phyloP scores from a whole-genome alignment of 2,888 invertebrate species.

The Drosophila demipolita region DNA sequence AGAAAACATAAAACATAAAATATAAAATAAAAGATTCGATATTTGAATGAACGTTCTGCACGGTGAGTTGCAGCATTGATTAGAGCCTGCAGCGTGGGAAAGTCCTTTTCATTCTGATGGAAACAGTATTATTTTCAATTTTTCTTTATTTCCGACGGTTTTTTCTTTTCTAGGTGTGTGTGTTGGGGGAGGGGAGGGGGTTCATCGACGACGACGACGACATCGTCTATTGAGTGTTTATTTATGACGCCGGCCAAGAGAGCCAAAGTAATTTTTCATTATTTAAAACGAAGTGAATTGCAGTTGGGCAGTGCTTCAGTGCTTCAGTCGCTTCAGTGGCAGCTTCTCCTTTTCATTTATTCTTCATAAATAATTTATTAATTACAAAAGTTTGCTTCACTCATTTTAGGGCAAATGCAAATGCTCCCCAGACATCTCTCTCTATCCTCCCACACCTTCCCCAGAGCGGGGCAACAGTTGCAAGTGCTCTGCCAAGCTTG shows the following conservation, averaged over 20 bases:
- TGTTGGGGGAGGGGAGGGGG: too few relatives aligned
- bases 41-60: constrained; percentile 46
- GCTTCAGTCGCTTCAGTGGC: constrained; percentile 16
- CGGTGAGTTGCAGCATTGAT: constrained; percentile 46
- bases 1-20: background rate
- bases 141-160: constrained; percentile 1
- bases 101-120: constrained; percentile 17
- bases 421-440: constrained; percentile 37
- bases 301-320: constrained; percentile 45
- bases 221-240: constrained; percentile 65
- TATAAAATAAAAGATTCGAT: background rate
- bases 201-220: too few relatives aligned
- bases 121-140: constrained; percentile 7
- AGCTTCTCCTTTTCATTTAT: constrained; percentile 69
- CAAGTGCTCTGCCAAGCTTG: constrained; percentile 51
- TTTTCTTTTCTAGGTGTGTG: background rate
- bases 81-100: constrained; percentile 36
- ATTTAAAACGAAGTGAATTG: constrained; percentile 77
- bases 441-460: background rate
- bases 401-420: constrained; percentile 62
- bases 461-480: constrained; percentile 66
- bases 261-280: constrained; percentile 76
- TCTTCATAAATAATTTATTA: constrained; percentile 79
- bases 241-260: constrained; percentile 64
- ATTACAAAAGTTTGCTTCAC: constrained; percentile 75